Evolutionary conservation across 2,113 vertebrate genomes (phyloP).

Genomic region (Hemicordylus capensis): DNA sequence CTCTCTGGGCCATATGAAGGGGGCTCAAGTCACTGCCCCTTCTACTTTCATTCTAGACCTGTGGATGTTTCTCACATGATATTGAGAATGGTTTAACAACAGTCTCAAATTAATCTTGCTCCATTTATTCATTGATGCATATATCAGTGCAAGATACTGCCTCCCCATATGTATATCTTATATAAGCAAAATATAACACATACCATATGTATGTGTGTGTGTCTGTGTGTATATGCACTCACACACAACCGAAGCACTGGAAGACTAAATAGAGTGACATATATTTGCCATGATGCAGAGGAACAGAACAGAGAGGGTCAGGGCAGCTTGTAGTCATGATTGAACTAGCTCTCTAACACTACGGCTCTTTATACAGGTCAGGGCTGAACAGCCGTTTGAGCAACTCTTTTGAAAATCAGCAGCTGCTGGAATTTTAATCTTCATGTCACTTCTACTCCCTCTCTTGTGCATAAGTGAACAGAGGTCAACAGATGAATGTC

Average conservation of each 20-base stretch:
- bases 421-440: not conserved
- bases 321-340: rapidly evolving
- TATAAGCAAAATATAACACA: too few species aligned
- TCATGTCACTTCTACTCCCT: not conserved
- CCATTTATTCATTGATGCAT: too few species aligned
- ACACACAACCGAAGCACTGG: not conserved
- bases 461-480: rapidly evolving
- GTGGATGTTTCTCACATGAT: too few species aligned
- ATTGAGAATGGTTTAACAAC: too few species aligned
- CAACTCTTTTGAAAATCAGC: not conserved
- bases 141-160: too few species aligned
- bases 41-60: too few species aligned
- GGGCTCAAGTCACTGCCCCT: too few species aligned
- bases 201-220: too few species aligned
- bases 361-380: not conserved
- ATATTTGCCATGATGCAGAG: not conserved
- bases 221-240: too few species aligned
- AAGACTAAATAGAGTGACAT: not conserved
- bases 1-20: too few species aligned
- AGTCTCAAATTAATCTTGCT: too few species aligned
- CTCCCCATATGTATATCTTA: too few species aligned
- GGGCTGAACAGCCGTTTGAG: not conserved
- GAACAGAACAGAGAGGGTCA: rapidly evolving
- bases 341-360: not conserved
- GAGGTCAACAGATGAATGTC: not conserved